Evolutionary conservation across 2,888 invertebrate species (phyloP).

Genomic region (Exephanes ischioxanthus): DNA sequence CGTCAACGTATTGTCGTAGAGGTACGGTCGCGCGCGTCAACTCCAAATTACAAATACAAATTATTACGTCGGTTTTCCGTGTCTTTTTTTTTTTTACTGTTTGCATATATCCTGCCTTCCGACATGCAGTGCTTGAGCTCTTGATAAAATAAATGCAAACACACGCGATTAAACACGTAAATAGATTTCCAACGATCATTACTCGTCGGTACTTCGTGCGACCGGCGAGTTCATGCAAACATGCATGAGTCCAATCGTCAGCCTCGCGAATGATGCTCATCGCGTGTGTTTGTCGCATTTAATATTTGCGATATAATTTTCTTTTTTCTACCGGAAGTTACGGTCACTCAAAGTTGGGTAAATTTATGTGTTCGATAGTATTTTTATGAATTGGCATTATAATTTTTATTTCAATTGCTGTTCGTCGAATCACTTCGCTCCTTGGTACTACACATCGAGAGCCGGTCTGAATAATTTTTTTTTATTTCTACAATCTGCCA

Average conservation of each 20-base stretch:
- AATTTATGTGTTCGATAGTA: not conserved
- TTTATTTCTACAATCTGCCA: no score
- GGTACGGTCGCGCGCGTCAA: slow-evolving; percentile 38
- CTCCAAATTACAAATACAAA: slow-evolving; percentile 65
- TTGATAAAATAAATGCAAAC: slow-evolving; percentile 72
- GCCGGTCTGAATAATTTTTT: not conserved
- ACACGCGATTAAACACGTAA: slow-evolving; percentile 59
- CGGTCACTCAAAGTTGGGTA: no score
- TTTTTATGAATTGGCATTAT: not conserved
- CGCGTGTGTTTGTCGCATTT: not conserved
- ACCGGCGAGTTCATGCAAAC: not conserved
- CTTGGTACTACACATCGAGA: not conserved
- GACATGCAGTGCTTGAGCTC: slow-evolving; percentile 45
- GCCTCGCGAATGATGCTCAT: slow-evolving; percentile 4
- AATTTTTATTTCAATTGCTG: not conserved
- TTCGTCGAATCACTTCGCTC: not conserved
- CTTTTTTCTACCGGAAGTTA: not conserved
- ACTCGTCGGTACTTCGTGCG: slow-evolving; percentile 45
- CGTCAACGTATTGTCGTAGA: slow-evolving; percentile 66
- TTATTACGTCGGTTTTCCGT: slow-evolving; percentile 65
- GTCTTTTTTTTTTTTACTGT: not conserved
- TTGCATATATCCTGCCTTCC: not conserved
- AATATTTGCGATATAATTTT: not conserved
- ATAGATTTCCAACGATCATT: slow-evolving; percentile 63
- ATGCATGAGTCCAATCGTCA: not conserved